These are phyloP conservation scores for Lagenorhynchus albirostris DNA, from an alignment of 2,113 vertebrate genomes.

Conservation along the genomic window DNA sequence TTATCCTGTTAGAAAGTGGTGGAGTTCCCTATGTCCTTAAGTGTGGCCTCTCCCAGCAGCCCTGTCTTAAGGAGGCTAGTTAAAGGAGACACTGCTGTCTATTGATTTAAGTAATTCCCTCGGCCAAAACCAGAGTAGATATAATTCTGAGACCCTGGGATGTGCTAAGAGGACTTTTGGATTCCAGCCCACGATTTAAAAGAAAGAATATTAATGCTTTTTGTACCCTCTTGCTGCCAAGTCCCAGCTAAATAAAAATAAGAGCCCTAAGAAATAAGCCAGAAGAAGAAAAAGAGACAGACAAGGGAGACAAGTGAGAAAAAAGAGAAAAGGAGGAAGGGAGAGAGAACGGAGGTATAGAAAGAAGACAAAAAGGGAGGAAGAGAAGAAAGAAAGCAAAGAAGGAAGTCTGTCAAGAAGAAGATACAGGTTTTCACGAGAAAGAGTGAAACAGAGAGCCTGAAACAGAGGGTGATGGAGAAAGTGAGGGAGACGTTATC, in stretches of 20 bases:
- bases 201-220: constrained; percentile 41
- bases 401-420: neutral
- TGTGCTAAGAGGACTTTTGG: constrained; percentile 62
- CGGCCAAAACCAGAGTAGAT: neutral
- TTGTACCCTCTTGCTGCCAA: constrained; percentile 2
- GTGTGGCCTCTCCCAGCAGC: neutral
- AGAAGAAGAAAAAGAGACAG: neutral
- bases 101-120: constrained; percentile 7
- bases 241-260: neutral
- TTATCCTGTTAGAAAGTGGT: neutral
- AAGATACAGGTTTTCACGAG: neutral
- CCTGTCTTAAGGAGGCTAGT: neutral
- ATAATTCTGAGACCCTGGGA: neutral
- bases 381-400: fast-evolving
- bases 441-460: neutral
- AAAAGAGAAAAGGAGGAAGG: neutral
- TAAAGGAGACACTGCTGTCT: neutral
- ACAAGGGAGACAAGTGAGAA: neutral
- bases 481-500: neutral
- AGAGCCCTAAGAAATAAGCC: constrained; percentile 7
- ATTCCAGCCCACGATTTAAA: constrained; percentile 42
- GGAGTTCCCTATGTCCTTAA: neutral
- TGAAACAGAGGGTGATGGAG: neutral
- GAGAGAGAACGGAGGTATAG: neutral
- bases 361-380: neutral